These are phyloP conservation scores for Doris montereyensis DNA, from an alignment of 2,888 invertebrate species.

Conservation along the genomic window DNA sequence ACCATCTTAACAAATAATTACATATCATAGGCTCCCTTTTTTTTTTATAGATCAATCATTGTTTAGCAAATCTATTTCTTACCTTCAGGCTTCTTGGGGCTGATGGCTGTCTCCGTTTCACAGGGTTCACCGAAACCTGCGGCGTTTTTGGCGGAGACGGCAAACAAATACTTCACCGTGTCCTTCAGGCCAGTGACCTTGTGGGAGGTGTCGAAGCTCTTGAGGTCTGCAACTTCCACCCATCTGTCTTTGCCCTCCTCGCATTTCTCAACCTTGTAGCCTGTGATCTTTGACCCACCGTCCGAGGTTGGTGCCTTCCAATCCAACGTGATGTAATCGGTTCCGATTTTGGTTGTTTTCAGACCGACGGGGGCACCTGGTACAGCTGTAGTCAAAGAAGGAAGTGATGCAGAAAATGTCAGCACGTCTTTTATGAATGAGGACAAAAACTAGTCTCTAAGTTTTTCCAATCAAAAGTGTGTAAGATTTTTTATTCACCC, in stretches of 20 bases:
- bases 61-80: conserved; percentile 7
- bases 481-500: too few species aligned
- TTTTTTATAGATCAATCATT: too few species aligned
- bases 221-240: conserved; percentile 49
- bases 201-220: conserved; percentile 45
- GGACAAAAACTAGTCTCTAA: too few species aligned
- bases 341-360: conserved; percentile 48
- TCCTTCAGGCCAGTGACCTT: conserved; percentile 53
- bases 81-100: conserved; percentile 50
- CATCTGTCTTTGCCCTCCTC: conserved; percentile 48
- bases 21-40: too few species aligned
- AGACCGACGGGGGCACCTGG: conserved; percentile 56
- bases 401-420: background rate
- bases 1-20: too few species aligned
- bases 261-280: conserved; percentile 52
- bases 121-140: conserved; percentile 48
- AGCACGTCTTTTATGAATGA: background rate
- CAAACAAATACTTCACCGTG: conserved; percentile 59
- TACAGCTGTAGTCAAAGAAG: conserved; percentile 62
- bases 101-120: conserved; percentile 48
- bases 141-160: conserved; percentile 65
- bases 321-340: conserved; percentile 50
- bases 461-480: too few species aligned
- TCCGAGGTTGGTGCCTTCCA: conserved; percentile 56
- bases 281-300: conserved; percentile 58